Conservation (phyloP, 2,113 vertebrate genomes). For the Andinoacara biseriatus region DNA sequence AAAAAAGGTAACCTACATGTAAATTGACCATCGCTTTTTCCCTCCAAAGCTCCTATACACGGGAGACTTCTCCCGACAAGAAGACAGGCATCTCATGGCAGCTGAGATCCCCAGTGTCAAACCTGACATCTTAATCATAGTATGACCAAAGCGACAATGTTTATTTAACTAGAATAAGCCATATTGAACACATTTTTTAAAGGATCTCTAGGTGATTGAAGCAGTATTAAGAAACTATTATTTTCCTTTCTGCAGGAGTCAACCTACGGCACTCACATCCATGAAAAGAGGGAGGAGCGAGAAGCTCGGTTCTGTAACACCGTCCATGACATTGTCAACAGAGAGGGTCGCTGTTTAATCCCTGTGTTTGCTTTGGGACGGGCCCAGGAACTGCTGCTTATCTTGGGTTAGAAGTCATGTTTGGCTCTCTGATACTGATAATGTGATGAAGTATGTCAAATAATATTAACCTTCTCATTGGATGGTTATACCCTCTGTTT, state of each 20-base stretch:
- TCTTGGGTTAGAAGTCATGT: constrained; percentile 83
- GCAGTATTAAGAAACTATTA: neutral
- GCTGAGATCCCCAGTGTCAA: constrained; percentile 98
- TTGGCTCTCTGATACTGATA: neutral
- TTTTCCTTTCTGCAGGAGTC: constrained; percentile 85
- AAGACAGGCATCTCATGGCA: constrained; percentile 97
- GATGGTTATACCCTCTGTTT: neutral
- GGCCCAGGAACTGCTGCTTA: constrained; percentile 95
- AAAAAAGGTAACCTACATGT: neutral
- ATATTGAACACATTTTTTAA: neutral
- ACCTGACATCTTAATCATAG: constrained; percentile 97
- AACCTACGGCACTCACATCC: constrained; percentile 96
- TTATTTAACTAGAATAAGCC: neutral
- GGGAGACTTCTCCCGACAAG: constrained; percentile 97
- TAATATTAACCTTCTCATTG: neutral
- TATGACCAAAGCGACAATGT: constrained; percentile 47
- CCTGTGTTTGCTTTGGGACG: constrained; percentile 95
- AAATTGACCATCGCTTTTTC: neutral
- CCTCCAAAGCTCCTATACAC: constrained; percentile 88
- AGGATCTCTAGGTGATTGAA: neutral
- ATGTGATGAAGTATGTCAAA: neutral
- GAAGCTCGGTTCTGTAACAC: constrained; percentile 98
- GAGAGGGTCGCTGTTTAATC: constrained; percentile 94
- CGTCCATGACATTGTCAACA: constrained; percentile 95
- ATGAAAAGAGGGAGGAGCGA: constrained; percentile 95